Evolutionary conservation across 2,888 invertebrate genomes (phyloP).

Genomic region (Theodoxus fluviatilis): DNA sequence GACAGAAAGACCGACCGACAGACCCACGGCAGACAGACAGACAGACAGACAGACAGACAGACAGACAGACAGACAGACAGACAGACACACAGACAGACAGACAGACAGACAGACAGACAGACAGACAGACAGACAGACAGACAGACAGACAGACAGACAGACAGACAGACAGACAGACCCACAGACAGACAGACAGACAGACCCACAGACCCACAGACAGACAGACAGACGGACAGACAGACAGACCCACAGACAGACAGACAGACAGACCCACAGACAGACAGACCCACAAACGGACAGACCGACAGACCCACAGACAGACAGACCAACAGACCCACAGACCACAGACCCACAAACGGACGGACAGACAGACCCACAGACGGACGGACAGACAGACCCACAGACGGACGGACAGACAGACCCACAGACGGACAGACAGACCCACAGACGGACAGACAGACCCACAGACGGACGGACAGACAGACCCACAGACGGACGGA

Average conservation of each 20-base stretch:
- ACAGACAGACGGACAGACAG: neutral
- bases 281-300: neutral
- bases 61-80: neutral
- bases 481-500: constrained; percentile 4
- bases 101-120: neutral
- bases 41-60: neutral
- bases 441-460: neutral
- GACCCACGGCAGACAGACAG: neutral
- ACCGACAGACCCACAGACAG: neutral
- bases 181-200: neutral
- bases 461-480: neutral
- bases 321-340: neutral
- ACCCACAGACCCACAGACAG: constrained; percentile 11
- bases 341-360: constrained; percentile 12
- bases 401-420: constrained; percentile 3
- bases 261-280: neutral
- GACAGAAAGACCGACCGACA: neutral
- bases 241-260: neutral
- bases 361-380: neutral
- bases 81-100: neutral
- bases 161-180: neutral
- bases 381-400: neutral
- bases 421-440: neutral
- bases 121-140: neutral
- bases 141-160: neutral